Conservation (phyloP, 2,888 invertebrate species). For the Neoitamus cyanurus region DNA sequence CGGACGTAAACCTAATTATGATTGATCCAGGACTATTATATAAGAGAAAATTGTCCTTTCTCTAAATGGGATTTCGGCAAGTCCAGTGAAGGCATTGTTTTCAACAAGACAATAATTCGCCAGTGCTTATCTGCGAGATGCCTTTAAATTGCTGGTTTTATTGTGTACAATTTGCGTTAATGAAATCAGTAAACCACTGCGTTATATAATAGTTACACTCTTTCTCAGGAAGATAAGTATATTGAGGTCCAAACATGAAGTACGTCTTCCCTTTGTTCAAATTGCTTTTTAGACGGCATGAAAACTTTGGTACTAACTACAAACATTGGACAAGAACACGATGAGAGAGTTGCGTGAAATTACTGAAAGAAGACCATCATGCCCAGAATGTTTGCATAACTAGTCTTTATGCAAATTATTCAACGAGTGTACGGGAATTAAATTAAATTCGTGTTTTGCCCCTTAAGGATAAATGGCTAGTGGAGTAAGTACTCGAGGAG, state of each 20-base stretch:
- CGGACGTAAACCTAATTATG: not conserved
- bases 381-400: not conserved
- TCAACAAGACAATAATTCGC: not conserved
- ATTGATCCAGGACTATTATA: not conserved
- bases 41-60: not conserved
- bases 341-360: not conserved
- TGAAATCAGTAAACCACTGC: no score
- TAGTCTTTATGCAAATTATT: not conserved
- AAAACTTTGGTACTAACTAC: not conserved
- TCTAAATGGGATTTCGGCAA: not conserved
- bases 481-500: not conserved
- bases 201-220: no score
- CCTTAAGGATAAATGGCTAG: not conserved
- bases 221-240: not conserved
- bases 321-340: not conserved
- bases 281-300: no score
- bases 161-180: not conserved
- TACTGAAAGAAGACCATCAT: not conserved
- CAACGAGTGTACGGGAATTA: not conserved
- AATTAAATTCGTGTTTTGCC: not conserved
- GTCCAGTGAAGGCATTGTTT: not conserved
- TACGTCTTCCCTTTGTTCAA: not conserved
- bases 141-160: not conserved
- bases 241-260: not conserved
- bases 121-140: not conserved